Percentiles rank a stretch among this genome's conserved stretches.
Conservation (phyloP, 2,888 invertebrate species). For the Hypomecis atomaria region DNA sequence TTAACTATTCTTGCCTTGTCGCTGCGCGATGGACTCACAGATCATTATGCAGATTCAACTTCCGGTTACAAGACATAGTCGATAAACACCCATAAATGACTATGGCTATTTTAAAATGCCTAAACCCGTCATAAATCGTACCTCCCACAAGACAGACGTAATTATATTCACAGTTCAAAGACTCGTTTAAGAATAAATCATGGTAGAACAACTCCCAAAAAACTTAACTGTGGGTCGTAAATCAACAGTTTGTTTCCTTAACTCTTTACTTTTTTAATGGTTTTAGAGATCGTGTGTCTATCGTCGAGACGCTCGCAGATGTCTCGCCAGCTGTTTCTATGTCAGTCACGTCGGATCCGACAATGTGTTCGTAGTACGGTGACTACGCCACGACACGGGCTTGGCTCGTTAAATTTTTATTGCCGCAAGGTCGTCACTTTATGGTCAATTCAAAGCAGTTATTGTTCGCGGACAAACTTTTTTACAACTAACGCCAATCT, state of each 20-base stretch:
- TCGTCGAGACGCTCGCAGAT: slow-evolving; percentile 60
- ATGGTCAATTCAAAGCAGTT: slow-evolving; percentile 84
- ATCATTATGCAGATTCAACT: slow-evolving; percentile 54
- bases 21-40: slow-evolving; percentile 13
- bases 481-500: slow-evolving; percentile 73
- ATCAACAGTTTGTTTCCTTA: slow-evolving; percentile 60
- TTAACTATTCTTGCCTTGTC: slow-evolving; percentile 23
- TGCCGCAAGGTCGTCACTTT: slow-evolving; percentile 84
- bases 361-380: slow-evolving; percentile 71
- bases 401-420: slow-evolving; percentile 85
- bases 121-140: slow-evolving; percentile 38
- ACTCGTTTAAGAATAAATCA: slow-evolving; percentile 37
- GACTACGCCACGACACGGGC: slow-evolving; percentile 68
- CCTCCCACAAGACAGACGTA: slow-evolving; percentile 33
- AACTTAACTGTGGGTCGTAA: slow-evolving; percentile 53
- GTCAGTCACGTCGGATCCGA: slow-evolving; percentile 74
- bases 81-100: slow-evolving; percentile 42
- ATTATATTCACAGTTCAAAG: slow-evolving; percentile 29
- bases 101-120: slow-evolving; percentile 41
- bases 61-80: slow-evolving; percentile 51
- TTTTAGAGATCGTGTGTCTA: slow-evolving; percentile 47
- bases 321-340: slow-evolving; percentile 78
- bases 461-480: slow-evolving; percentile 79
- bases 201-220: slow-evolving; percentile 39
- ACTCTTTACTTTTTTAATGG: slow-evolving; percentile 65